Percentiles rank a stretch among this genome's conserved stretches.
Conservation (phyloP, 2,797 vertebrate species). For the Sparidentex hasta region DNA sequence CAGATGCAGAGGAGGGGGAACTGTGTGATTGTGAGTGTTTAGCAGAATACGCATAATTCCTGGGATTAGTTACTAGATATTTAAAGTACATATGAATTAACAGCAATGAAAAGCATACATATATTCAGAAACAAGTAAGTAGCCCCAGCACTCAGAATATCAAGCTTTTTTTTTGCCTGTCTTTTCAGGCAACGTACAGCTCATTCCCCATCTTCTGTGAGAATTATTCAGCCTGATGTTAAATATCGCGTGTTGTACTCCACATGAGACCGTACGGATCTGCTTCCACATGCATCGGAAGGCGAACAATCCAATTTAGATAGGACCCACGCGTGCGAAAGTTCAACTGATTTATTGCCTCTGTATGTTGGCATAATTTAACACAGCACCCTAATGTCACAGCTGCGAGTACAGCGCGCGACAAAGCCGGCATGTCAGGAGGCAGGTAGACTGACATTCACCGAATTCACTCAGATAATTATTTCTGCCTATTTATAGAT, state of each 20-base stretch:
- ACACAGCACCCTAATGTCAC: background rate
- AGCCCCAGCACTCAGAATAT: background rate
- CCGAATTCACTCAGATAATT: conserved; percentile 45
- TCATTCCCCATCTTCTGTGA: conserved; percentile 5
- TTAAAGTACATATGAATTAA: background rate
- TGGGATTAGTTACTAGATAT: too few relatives aligned
- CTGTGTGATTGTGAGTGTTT: background rate
- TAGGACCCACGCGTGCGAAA: background rate
- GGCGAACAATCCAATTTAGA: background rate
- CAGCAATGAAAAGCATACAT: background rate
- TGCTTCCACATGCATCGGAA: background rate
- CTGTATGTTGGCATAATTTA: background rate
- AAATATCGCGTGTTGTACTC: background rate
- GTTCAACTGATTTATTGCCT: conserved; percentile 14
- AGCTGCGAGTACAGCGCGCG: conserved; percentile 6
- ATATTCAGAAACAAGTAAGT: background rate
- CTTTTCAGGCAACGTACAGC: background rate
- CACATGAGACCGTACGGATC: background rate
- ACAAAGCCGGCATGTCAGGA: conserved; percentile 22
- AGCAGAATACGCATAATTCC: background rate
- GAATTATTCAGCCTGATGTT: background rate
- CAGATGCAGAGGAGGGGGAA: background rate
- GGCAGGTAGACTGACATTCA: conserved; percentile 40
- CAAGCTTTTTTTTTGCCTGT: background rate
- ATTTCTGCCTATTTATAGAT: conserved; percentile 65